Percentiles rank a stretch among this genome's conserved stretches.
phyloP scores from a whole-genome alignment of 2,113 vertebrate genomes.

The Tamias sibiricus region DNA sequence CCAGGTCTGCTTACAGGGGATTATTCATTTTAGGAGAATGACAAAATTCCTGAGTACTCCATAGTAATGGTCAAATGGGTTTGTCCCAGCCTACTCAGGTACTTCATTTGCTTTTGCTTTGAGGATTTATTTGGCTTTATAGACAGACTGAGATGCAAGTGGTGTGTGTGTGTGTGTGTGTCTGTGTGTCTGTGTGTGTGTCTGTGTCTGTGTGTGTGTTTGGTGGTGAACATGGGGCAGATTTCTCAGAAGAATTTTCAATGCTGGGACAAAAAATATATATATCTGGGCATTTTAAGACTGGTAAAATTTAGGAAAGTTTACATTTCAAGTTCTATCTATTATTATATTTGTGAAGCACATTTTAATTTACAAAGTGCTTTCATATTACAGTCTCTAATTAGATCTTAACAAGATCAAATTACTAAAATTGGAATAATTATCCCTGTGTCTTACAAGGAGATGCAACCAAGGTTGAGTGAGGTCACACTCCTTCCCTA shows the following conservation, averaged over 20 bases:
- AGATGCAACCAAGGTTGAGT: not conserved
- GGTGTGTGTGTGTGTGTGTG: not conserved
- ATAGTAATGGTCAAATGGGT: not conserved
- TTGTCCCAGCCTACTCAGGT: not conserved
- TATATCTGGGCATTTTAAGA: not conserved
- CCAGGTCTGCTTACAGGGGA: not conserved
- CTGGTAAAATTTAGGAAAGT: not conserved
- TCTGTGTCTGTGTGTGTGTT: not conserved
- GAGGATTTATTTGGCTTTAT: not conserved
- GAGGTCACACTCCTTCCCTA: not conserved
- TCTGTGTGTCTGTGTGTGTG: not conserved
- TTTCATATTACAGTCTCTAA: not conserved
- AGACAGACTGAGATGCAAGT: not conserved
- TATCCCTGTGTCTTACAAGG: not conserved
- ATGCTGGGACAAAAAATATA: not conserved
- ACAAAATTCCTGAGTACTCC: not conserved
- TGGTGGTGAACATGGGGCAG: not conserved
- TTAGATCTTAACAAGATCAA: slow-evolving; percentile 6
- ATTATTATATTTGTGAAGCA: not conserved
- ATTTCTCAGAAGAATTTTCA: not conserved
- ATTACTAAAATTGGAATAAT: slow-evolving; percentile 7
- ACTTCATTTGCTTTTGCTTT: not conserved
- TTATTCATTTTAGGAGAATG: not conserved
- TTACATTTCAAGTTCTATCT: not conserved
- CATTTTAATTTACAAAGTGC: not conserved